Evolutionary conservation across 2,888 invertebrate genomes (phyloP).

Genomic region (Odontomyia ornata): DNA sequence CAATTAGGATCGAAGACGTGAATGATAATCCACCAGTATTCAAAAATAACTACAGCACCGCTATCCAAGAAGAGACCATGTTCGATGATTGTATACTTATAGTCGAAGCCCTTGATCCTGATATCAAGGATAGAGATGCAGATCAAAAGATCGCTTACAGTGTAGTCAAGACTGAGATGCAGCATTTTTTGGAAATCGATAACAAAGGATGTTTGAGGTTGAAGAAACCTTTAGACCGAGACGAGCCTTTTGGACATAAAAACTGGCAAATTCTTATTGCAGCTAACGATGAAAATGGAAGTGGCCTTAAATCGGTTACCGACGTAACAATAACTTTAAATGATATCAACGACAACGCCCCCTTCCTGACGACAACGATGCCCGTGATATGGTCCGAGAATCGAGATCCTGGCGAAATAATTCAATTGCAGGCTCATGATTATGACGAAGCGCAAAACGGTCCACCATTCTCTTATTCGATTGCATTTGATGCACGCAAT

Average conservation of each 20-base stretch:
- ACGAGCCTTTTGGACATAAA: slow-evolving; percentile 85
- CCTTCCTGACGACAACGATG: slow-evolving; percentile 81
- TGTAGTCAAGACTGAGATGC: slow-evolving; percentile 76
- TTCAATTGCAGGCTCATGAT: slow-evolving; percentile 78
- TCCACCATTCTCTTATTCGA: slow-evolving; percentile 79
- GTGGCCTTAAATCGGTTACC: slow-evolving; percentile 70
- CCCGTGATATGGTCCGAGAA: slow-evolving; percentile 88
- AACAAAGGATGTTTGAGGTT: slow-evolving; percentile 75
- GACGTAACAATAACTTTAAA: slow-evolving; percentile 74
- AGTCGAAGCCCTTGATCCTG: slow-evolving; percentile 83
- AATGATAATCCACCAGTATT: slow-evolving; percentile 95
- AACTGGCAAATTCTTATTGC: slow-evolving; percentile 78
- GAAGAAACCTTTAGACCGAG: slow-evolving; percentile 81
- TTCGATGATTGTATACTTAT: slow-evolving; percentile 76
- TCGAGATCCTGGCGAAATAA: slow-evolving; percentile 73
- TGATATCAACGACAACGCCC: slow-evolving; percentile 96
- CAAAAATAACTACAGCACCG: slow-evolving; percentile 74
- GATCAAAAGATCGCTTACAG: slow-evolving; percentile 82
- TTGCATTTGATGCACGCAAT: slow-evolving; percentile 67
- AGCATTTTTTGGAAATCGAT: slow-evolving; percentile 76
- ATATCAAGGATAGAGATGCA: slow-evolving; percentile 78
- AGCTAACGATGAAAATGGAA: slow-evolving; percentile 81
- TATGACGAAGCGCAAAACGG: slow-evolving; percentile 85
- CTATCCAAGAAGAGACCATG: slow-evolving; percentile 78
- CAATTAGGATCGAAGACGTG: slow-evolving; percentile 86